Evolutionary conservation across 2,113 vertebrate species (phyloP), one percentile per base, ranked within the genome.

Genomic region (Synodontis membranacea): DNA sequence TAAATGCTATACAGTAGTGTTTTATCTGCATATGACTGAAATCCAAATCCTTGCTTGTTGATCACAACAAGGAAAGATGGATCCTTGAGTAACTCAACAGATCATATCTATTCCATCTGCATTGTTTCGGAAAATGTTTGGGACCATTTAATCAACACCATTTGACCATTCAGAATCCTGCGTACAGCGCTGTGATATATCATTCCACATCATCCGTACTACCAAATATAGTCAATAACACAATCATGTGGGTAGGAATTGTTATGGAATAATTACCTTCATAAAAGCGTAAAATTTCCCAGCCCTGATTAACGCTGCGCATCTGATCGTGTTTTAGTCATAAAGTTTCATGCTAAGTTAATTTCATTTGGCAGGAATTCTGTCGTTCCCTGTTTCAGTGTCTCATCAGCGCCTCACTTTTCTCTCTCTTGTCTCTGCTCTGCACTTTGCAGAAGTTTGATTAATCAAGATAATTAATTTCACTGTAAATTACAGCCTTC

Each of bases 401-500:
- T 44, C 50, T 34, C 54, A 80, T 86, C 74, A 84, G 89, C 86
- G 89, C 86, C 82, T 92, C 89, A 86, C 42, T 85, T 86, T 23
- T 93, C 90, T 90, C 84, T 92, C 91, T 85, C 82, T 91, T 72
- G 80, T 84, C 82, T 64, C 12, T 2, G 34, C 70, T 79, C 72
- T 84, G 76, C 84, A 89, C 88, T 91, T 92, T 92, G 88, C 91
- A 92, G 75, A 94, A 94, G 93, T 95, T 93, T 92, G 89, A 90
- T 92, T 93, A 94, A 94, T 94, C 93, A 92, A 93, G 94, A 95
- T 95, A 94, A 96, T 96, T 94, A 92, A 94, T 94, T 95, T 94
- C 92, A 94, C 94, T 91, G 92, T 90, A 95, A 95, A 95, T 95
- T 94, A 93, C 94, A 94, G 94, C 94, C 92, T 95, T 94, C 92